phyloP scores from a whole-genome alignment of 2,888 invertebrate genomes.

The Idaea dimidiata region DNA sequence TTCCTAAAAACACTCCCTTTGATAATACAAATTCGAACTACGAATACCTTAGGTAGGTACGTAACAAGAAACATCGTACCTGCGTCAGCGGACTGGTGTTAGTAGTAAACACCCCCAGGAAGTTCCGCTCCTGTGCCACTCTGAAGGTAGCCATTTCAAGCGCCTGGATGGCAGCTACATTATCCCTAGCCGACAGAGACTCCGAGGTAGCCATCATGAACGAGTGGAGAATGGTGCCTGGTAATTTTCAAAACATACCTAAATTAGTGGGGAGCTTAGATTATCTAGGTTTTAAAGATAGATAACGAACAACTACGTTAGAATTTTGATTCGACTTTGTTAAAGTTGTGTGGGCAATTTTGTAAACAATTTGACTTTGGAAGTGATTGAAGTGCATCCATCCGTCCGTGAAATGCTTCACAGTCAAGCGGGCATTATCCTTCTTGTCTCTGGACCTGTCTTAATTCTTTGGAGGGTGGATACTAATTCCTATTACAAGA shows the following conservation, averaged over 20 bases:
- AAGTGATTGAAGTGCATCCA: no score
- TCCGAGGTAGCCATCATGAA: constrained; percentile 93
- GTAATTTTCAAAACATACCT: not conserved
- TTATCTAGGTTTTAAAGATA: no score
- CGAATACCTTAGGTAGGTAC: not conserved
- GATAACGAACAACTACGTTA: not conserved
- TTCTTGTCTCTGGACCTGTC: no score
- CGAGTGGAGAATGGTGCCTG: constrained; percentile 85
- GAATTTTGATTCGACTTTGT: no score
- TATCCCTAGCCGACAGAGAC: constrained; percentile 84
- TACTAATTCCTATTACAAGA: not conserved
- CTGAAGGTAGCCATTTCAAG: constrained; percentile 88
- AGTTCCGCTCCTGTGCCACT: constrained; percentile 83
- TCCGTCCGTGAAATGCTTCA: no score
- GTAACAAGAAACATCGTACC: constrained; percentile 63
- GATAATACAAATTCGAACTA: no score
- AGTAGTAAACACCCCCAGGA: constrained; percentile 90
- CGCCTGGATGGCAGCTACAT: constrained; percentile 88
- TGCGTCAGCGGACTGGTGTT: constrained; percentile 94
- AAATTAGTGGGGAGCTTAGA: not conserved
- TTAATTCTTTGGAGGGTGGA: no score
- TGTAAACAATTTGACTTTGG: no score
- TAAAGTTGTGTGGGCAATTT: no score
- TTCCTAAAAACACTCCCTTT: no score
- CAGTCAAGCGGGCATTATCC: no score